These are phyloP conservation scores for Phoxinus phoxinus DNA, from an alignment of 2,113 vertebrate genomes.

Conservation along the genomic window DNA sequence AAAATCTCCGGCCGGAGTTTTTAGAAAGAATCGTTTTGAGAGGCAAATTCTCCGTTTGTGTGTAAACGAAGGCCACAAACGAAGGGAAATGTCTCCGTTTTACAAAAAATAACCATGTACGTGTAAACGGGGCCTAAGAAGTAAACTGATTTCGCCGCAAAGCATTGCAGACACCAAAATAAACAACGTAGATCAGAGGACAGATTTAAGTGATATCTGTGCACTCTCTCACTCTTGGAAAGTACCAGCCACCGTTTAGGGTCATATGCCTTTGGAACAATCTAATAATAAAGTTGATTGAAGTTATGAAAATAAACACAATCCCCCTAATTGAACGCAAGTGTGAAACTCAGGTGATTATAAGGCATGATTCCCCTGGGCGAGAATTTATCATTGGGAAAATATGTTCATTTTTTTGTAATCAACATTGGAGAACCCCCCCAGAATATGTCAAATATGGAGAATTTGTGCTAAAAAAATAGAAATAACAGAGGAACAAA, in stretches of 20 bases:
- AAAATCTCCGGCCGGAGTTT: too few relatives aligned
- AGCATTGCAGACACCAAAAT: background rate
- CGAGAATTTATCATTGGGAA: background rate
- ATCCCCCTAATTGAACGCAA: background rate
- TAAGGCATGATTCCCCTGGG: background rate
- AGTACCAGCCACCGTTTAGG: background rate
- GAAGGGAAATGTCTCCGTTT: too few relatives aligned
- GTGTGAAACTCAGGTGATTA: background rate
- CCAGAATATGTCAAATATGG: background rate
- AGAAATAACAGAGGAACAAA: background rate
- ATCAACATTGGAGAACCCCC: background rate
- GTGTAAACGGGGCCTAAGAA: too few relatives aligned
- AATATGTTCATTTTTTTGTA: background rate
- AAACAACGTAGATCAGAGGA: background rate
- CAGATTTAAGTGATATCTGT: background rate
- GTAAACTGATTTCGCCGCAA: background rate
- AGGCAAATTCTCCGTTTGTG: too few relatives aligned
- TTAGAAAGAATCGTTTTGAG: too few relatives aligned
- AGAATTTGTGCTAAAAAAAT: background rate
- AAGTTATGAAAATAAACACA: background rate
- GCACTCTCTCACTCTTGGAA: background rate
- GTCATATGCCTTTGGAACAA: background rate
- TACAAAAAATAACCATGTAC: too few relatives aligned
- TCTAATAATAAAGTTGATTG: slow-evolving; percentile 2
- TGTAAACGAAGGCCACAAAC: too few relatives aligned